Conservation (phyloP, 2,113 vertebrate species). For the Zingel zingel region DNA sequence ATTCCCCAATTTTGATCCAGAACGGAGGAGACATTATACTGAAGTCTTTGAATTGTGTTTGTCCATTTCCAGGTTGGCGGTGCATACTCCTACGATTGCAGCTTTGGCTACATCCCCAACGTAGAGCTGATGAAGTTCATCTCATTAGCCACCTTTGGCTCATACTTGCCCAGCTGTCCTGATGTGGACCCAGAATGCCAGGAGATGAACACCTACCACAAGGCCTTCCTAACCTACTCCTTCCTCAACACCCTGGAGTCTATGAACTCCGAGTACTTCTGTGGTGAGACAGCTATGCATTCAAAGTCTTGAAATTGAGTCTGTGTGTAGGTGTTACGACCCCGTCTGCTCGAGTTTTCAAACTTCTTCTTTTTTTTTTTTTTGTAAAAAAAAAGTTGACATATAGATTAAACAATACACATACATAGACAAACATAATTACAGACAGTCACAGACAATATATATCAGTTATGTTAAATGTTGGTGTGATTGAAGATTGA, state of each 20-base stretch:
- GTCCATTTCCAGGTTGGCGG: slow-evolving; percentile 89
- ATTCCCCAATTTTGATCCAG: not conserved
- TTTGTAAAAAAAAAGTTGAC: too few relatives aligned
- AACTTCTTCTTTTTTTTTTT: too few relatives aligned
- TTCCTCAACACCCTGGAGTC: slow-evolving; percentile 94
- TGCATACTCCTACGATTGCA: slow-evolving; percentile 96
- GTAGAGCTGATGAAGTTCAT: slow-evolving; percentile 99
- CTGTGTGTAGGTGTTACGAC: not conserved
- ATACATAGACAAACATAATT: too few relatives aligned
- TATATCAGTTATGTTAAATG: too few relatives aligned
- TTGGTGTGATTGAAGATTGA: too few relatives aligned
- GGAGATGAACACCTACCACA: slow-evolving; percentile 95
- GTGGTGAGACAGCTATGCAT: slow-evolving; percentile 84
- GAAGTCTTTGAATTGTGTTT: not conserved
- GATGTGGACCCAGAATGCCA: slow-evolving; percentile 85
- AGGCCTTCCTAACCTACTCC: slow-evolving; percentile 95
- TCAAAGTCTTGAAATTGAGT: not conserved
- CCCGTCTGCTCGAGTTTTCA: not conserved
- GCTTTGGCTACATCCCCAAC: slow-evolving; percentile 97
- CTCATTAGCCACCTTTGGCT: slow-evolving; percentile 96
- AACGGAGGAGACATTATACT: not conserved
- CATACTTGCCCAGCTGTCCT: slow-evolving; percentile 94
- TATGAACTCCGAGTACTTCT: slow-evolving; percentile 94
- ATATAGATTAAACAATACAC: too few relatives aligned
- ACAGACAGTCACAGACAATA: too few relatives aligned